Base-by-base conservation (phyloP, 2,888 invertebrate species). In the Sesia apiformis region DNA sequence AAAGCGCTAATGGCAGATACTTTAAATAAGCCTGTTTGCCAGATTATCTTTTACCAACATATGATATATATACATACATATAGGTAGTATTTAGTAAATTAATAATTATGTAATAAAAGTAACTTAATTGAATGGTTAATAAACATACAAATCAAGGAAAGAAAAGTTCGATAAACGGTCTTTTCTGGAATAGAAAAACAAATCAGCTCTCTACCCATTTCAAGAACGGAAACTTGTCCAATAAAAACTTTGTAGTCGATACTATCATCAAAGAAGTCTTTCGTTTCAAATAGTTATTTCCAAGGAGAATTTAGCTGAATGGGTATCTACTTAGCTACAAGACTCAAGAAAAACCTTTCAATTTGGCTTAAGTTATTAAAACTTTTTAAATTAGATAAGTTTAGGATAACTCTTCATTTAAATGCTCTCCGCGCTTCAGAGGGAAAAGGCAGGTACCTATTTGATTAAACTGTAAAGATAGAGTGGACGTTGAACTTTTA, bases 161-260 rank as follows among this genome's bases (percentile, higher is more conserved):
- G 23, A 23, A 23, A 23, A 23, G 23, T 23, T 23, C 23, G 23
- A 23, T 23, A 1, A 23, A 2, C 1, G 3, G 46, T 46, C 38
- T 78, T 77, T 81, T 74, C 80, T 78, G 68, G 81, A 84, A 88
- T 87, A 82, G 86, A 82, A 81, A 78, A 78, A 75, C 77, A 76
- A 76, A 81, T 75, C 69, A 75, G 79, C 72, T 80, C 78, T 23
- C 77, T 77, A 79, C 76, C 67, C 68, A 64, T 64, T 52, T 72
- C 58, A 67, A 70, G 67, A 60, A 58, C 54, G 72, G 69, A 71
- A 86, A 86, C 75, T 88, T 84, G 63, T 64, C 69, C 68, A 78
- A 81, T 89, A 87, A 88, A 89, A 88, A 88, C 85, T 89, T 88
- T 84, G 85, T 87, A 87, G 72, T 76, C 72, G 85, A 84, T 85